phyloP scores from a whole-genome alignment of 2,888 invertebrate genomes.

The Allygus modestus region DNA sequence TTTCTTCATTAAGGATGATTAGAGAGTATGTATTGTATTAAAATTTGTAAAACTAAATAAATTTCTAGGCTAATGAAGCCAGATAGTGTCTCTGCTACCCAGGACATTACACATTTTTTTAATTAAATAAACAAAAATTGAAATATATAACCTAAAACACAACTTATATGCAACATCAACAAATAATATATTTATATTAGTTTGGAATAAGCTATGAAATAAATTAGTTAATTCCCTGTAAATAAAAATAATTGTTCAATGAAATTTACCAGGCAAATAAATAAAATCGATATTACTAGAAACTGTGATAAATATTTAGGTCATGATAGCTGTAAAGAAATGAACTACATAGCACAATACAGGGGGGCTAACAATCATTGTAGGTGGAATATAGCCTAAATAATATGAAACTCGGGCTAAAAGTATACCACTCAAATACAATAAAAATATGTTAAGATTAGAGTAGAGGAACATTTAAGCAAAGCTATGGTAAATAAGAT shows the following conservation, averaged over 20 bases:
- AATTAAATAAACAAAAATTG: neutral
- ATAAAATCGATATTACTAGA: neutral
- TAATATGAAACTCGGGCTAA: neutral
- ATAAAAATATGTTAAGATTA: conserved; percentile 1
- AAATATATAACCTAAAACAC: conserved; percentile 1
- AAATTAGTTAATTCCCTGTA: neutral
- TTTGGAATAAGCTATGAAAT: neutral
- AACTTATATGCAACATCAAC: neutral
- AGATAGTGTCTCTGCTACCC: conserved; percentile 9
- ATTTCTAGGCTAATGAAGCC: neutral
- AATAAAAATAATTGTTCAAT: neutral
- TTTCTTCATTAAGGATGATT: too few relatives aligned
- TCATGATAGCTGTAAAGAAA: neutral
- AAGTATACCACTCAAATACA: neutral
- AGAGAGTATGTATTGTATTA: too few relatives aligned
- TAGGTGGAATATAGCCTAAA: neutral
- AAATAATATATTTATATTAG: neutral
- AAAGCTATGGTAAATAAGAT: conserved; percentile 44
- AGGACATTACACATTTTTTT: neutral
- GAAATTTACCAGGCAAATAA: neutral
- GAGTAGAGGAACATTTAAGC: conserved; percentile 16
- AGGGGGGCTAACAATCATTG: neutral
- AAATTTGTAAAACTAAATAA: too few relatives aligned
- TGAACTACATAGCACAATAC: neutral
- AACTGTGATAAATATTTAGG: neutral